Conservation (phyloP, 1,140 invertebrate species). For the Atta texana region DNA sequence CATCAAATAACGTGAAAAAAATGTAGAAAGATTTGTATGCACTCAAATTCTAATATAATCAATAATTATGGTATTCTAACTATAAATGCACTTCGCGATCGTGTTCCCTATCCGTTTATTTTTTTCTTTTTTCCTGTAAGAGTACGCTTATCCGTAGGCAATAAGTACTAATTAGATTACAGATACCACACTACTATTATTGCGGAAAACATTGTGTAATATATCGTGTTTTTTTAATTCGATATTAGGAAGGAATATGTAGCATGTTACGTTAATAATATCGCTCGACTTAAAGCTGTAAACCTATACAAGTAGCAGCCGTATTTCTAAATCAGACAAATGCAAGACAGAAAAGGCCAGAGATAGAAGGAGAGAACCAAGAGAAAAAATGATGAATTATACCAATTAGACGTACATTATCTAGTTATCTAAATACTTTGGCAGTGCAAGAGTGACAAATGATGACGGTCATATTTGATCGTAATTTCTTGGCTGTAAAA, state of each 20-base stretch:
- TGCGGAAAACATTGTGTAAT: conserved; percentile 40
- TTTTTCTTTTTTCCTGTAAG: background rate
- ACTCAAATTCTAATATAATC: background rate
- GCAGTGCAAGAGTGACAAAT: conserved; percentile 70
- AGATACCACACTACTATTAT: conserved; percentile 16
- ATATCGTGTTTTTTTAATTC: conserved; percentile 22
- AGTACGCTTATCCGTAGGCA: conserved; percentile 39
- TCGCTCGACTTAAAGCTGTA: conserved; percentile 4
- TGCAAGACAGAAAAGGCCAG: background rate
- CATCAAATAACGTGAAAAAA: background rate
- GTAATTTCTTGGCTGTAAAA: conserved; percentile 34
- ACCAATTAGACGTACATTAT: conserved; percentile 25
- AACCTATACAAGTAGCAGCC: conserved; percentile 4
- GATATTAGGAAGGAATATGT: conserved; percentile 46
- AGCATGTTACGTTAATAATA: conserved; percentile 7
- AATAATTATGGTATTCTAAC: conserved; percentile 21
- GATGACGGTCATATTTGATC: conserved; percentile 16
- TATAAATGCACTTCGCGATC: conserved; percentile 65
- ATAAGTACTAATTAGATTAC: conserved; percentile 32
- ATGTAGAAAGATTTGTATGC: conserved; percentile 18
- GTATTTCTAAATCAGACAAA: conserved; percentile 28
- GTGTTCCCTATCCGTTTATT: conserved; percentile 30
- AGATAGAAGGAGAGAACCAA: background rate
- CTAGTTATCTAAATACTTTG: conserved; percentile 58
- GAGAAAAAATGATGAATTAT: background rate